Evolutionary conservation across 2,888 invertebrate genomes (phyloP), one percentile per base, ranked within the genome.

Genomic region (Eupeodes luniger): DNA sequence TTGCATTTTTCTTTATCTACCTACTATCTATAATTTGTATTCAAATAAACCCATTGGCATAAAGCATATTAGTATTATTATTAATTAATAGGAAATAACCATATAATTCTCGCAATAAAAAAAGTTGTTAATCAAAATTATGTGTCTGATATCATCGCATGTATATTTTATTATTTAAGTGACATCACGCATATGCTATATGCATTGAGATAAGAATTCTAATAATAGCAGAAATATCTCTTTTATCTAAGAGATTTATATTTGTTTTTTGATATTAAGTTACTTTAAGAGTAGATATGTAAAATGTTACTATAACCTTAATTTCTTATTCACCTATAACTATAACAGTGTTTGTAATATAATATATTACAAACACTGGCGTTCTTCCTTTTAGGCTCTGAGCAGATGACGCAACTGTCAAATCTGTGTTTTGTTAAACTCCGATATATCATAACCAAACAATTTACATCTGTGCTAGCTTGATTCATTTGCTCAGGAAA

Each of bases 111-210:
- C 27, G 27, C 27, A 27, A 47, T 81, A 49, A 12, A 82, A 57
- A 70, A 67, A 77, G 57, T 59, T 6, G 59, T 76, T 79, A 75
- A 78, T 86, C 75, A 79, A 82, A 59, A 77, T 72, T 44, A 44
- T 66, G 47, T 66, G 47, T 66, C 64, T 86, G 86, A 86, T 76
- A 82, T 86, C 86, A 86, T 82, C 86, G 49, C 40, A 40, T 40
- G 40, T 40, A 40, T 27, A 27, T 27, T 27, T 2, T 27, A 27
- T 40, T 40, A 7, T 34, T 36, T 51, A 19, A 76, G 75, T 82
- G 86, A 86, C 86, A 86, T 86, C 82, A 86, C 82, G 76, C 80
- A 81, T 49, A 12, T 14, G 5, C 40, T 47, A 47, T 47, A 36
- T 59, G 14, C 59, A n/a, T 59, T 47, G 14, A 44, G 55, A 59